Base-by-base conservation (phyloP, 1,140 invertebrate genomes). In the Papilio aristodemus region DNA sequence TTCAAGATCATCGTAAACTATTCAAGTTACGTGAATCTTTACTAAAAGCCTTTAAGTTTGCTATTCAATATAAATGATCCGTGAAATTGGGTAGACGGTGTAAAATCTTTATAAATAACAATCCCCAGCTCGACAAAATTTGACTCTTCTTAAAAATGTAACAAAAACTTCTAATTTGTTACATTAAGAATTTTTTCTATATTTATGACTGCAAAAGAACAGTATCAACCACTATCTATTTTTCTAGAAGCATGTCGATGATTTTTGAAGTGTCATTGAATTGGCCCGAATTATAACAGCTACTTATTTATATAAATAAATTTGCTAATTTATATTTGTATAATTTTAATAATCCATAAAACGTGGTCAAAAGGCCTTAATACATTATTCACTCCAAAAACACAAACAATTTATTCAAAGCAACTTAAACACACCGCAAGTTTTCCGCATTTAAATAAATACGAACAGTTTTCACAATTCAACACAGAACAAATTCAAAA, bases 81-180 rank as follows among this genome's bases (percentile, higher is more conserved):
- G 46, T 54, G 46, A 54, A 54, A 54, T 54, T 54, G 19, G 46
- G 46, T 54, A 9, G 19, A 54, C 19, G 46, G 22, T 54, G 22
- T 32, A 54, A 50, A 54, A 43, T 1, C 19, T 54, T 54, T 54
- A 54, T 54, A 54, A 11, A 25, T 54, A 13, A 54, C 46, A 19
- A 54, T 9, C 3, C 10, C 19, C 5, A 54, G 22, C 22, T 25
- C 19, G 19, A 46, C 37, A 38, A 10, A 38, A 38, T 38, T 8
- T 38, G 2, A 38, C 11, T 38, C 3, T 8, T 38, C 37, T 8
- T 38, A n/a, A 41, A 41, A 41, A 11, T n/a, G 11, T 8, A 39
- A 39, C 37, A 39, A 39, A 41, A 41, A 41, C 4, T 5, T n/a
- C 13, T n/a, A 41, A 41, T 41, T 41, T 5, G 1, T 38, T 10